phyloP scores from a whole-genome alignment of 2,888 invertebrate species.

The Glaucopsyche alexis region DNA sequence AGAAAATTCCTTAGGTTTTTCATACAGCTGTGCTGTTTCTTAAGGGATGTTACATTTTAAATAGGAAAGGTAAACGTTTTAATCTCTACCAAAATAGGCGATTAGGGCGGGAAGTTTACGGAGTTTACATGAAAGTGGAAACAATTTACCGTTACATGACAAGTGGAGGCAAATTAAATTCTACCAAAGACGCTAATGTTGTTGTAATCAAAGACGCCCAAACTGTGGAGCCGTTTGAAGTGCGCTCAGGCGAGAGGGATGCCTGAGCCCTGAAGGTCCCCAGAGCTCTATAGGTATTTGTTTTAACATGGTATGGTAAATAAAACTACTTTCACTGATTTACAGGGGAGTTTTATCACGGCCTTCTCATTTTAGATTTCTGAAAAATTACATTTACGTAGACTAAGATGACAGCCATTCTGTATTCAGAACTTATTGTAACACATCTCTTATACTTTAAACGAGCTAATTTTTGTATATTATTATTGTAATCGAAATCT shows the following conservation, averaged over 20 bases:
- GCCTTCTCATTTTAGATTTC: background rate
- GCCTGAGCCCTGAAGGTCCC: constrained; percentile 66
- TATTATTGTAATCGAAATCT: too few species aligned
- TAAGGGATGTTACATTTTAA: background rate
- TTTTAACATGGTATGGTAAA: constrained; percentile 11
- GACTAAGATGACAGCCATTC: background rate
- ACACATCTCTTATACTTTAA: too few species aligned
- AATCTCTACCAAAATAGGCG: background rate
- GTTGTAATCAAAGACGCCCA: constrained; percentile 72
- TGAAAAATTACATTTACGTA: background rate
- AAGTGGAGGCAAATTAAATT: constrained; percentile 66
- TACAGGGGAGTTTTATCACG: background rate
- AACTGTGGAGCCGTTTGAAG: constrained; percentile 71
- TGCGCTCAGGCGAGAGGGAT: constrained; percentile 59
- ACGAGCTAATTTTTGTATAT: too few species aligned
- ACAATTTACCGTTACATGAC: constrained; percentile 36
- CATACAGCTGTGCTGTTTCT: background rate
- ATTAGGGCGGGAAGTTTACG: background rate
- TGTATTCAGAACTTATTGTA: too few species aligned
- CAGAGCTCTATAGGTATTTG: constrained; percentile 12
- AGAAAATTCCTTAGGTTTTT: background rate
- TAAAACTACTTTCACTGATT: constrained; percentile 4
- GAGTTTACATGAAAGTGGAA: constrained; percentile 21
- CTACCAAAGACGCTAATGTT: constrained; percentile 65
- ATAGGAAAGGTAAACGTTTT: constrained; percentile 1